Evolutionary conservation across 2,797 vertebrate genomes (phyloP), one percentile per base, ranked within the genome.

Genomic region (Gobio occitaniae): DNA sequence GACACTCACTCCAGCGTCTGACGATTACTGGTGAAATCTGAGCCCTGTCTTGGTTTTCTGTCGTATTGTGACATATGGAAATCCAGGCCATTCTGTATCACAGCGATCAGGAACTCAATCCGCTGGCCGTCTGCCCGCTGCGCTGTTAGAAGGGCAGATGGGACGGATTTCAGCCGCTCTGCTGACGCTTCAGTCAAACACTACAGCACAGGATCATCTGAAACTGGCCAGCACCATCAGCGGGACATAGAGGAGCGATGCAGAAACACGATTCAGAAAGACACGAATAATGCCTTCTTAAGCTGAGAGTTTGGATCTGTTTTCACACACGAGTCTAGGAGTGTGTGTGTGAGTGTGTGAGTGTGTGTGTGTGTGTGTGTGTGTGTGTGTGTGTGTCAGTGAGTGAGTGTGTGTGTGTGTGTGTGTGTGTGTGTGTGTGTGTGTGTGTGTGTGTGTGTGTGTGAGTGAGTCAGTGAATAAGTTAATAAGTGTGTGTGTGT

Each of bases 311-410:
- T 16, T 16, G 4, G 48, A 52, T 16, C 15, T 16, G 1, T 2
- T 50, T 4, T 50, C 48, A 50, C 16, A 50, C 48, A 50, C 5
- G 15, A 50, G 15, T 16, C 48, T 50, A 50, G 48, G 48, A 50
- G 15, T 59, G 56, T n/a, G 56, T 19, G 56, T 59, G 56, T 59
- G 56, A 7, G 56, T 19, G 56, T 59, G 7, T 90, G 63, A 7
- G 16, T 59, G 54, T 21, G 54, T n/a, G 54, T n/a, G 54, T 21
- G 54, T 21, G 19, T n/a, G 19, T 59, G 54, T n/a, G 19, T 21
- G 17, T 56, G 54, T 17, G 54, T 6, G 74, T 47, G 36, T 41
- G 47, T 56, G 47, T 50, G 50, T 29, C 25, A 29, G 61, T 15
- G 21, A 29, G 61, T 63, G 61, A 29, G 61, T 13, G 11, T 2